phyloP scores from a whole-genome alignment of 2,888 invertebrate species.

The Melipona bicolor region DNA sequence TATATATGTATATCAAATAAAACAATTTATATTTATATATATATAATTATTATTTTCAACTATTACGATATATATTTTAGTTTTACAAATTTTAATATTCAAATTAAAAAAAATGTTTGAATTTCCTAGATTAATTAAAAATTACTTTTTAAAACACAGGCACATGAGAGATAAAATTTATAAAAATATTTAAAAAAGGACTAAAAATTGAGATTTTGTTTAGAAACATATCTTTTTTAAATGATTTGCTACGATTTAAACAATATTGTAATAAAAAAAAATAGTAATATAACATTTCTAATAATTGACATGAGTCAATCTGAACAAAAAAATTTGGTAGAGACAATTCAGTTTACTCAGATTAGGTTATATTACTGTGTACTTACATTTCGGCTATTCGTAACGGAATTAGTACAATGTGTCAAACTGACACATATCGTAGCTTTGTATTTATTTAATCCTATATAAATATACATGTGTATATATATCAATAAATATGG shows the following conservation, averaged over 20 bases:
- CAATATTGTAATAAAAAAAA: neutral
- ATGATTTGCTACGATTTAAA: neutral
- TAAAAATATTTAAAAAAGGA: neutral
- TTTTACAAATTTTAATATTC: neutral
- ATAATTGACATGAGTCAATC: neutral
- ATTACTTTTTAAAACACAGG: no score
- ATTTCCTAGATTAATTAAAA: neutral
- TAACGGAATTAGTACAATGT: slow-evolving; percentile 62
- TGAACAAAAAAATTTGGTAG: neutral
- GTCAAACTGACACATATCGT: slow-evolving; percentile 75
- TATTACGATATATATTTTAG: neutral
- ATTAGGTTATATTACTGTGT: slow-evolving; percentile 44
- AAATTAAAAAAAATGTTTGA: neutral
- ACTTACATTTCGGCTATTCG: slow-evolving; percentile 8
- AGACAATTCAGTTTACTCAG: slow-evolving; percentile 10
- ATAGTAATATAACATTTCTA: neutral
- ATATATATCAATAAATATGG: slow-evolving; percentile 56
- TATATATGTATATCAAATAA: neutral
- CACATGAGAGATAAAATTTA: neutral
- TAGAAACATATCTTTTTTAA: neutral
- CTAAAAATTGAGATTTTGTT: no score
- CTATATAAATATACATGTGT: slow-evolving; percentile 43
- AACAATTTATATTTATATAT: neutral
- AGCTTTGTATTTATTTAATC: slow-evolving; percentile 62
- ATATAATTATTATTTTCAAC: neutral